A percentile compares a stretch with the other conserved stretches of the same genome.
Conservation (phyloP, 2,797 vertebrate genomes). For the Coluber constrictor region DNA sequence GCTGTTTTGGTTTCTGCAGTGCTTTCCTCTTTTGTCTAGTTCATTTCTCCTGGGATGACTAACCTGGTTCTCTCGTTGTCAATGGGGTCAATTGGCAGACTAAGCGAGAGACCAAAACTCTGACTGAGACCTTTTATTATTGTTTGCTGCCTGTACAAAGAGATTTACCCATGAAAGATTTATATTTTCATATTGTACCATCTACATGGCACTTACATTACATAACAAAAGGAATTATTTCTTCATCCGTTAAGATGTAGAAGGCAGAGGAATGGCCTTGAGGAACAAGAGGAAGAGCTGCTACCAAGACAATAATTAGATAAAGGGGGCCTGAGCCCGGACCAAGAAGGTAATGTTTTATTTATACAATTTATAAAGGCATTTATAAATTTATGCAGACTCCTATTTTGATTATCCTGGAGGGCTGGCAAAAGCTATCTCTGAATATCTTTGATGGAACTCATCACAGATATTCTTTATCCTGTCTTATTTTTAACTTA, state of each 20-base stretch:
- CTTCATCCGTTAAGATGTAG: neutral
- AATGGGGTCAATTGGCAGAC: constrained; percentile 60
- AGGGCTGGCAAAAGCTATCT: neutral
- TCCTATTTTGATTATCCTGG: neutral
- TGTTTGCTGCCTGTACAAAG: constrained; percentile 34
- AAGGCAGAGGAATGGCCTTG: neutral
- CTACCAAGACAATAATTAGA: neutral
- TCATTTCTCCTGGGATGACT: constrained; percentile 40
- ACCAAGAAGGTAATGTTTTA: neutral
- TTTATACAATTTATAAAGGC: neutral
- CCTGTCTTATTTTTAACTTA: neutral
- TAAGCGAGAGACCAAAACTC: constrained; percentile 41
- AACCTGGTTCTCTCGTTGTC: constrained; percentile 48
- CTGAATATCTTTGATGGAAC: no score
- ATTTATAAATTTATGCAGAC: neutral
- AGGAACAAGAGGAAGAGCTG: neutral
- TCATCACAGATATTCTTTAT: neutral
- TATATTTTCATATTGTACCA: neutral
- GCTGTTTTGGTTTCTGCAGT: constrained; percentile 34
- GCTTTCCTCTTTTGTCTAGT: constrained; percentile 9
- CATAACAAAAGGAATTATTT: neutral
- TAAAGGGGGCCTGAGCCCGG: neutral
- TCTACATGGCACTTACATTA: neutral
- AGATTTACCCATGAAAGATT: constrained; percentile 33
- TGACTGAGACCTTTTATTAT: constrained; percentile 22